Conservation (phyloP, 2,888 invertebrate species). For the Lasioglossum vierecki region DNA sequence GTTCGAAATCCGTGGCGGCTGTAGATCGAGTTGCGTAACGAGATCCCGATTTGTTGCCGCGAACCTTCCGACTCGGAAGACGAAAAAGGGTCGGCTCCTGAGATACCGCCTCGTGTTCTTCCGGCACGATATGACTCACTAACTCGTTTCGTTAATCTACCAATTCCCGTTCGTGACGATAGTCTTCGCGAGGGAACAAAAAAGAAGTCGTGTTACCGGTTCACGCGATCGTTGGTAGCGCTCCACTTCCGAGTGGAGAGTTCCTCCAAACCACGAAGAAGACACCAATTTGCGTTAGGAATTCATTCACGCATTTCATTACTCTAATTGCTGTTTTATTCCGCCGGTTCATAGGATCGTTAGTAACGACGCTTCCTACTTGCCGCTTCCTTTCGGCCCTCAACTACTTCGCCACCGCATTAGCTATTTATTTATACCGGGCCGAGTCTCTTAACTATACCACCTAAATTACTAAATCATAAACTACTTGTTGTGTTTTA, state of each 20-base stretch:
- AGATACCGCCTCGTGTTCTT: slow-evolving; percentile 39
- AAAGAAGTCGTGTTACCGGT: slow-evolving; percentile 26
- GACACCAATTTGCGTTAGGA: not conserved
- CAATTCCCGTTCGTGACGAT: slow-evolving; percentile 50
- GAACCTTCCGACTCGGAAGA: slow-evolving; percentile 14
- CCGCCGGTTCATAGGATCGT: not conserved
- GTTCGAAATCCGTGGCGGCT: not conserved
- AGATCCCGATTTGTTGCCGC: slow-evolving; percentile 10
- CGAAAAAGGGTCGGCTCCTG: slow-evolving; percentile 43
- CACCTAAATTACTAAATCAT: slow-evolving; percentile 2
- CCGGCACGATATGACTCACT: slow-evolving; percentile 66
- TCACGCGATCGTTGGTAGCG: slow-evolving; percentile 12
- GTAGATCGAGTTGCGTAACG: slow-evolving; percentile 14
- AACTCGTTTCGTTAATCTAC: slow-evolving; percentile 63
- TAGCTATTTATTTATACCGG: not conserved
- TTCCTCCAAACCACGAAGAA: not conserved
- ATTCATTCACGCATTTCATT: not conserved
- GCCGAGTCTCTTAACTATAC: not conserved
- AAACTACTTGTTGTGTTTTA: not conserved
- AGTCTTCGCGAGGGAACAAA: not conserved
- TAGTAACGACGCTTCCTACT: not conserved
- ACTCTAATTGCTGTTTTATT: not conserved
- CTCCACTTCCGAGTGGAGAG: not conserved
- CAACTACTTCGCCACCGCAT: not conserved
- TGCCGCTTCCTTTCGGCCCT: not conserved